These are phyloP conservation scores for Dinocampus coccinellae DNA, from an alignment of 2,888 invertebrate genomes.

Conservation along the genomic window DNA sequence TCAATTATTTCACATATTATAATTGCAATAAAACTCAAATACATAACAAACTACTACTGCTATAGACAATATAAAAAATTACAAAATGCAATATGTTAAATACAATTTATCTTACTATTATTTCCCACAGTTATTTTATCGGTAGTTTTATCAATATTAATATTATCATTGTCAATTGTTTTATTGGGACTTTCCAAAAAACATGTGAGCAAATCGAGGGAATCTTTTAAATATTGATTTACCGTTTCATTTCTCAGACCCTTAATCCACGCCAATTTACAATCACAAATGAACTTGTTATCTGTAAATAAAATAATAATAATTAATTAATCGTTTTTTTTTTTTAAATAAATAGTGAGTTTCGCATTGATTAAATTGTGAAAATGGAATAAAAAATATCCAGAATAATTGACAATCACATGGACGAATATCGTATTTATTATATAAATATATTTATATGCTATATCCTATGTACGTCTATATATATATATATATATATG, in stretches of 20 bases:
- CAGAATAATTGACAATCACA: slow-evolving; percentile 21
- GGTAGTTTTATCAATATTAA: slow-evolving; percentile 55
- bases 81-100: background rate
- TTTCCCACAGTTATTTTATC: background rate
- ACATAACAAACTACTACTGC: too few species aligned
- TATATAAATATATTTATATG: slow-evolving; percentile 14
- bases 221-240: slow-evolving; percentile 77
- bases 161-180: slow-evolving; percentile 52
- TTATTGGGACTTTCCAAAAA: slow-evolving; percentile 72
- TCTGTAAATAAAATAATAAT: slow-evolving; percentile 71
- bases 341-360: background rate
- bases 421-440: slow-evolving; percentile 22
- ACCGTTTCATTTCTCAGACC: slow-evolving; percentile 81
- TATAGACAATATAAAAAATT: slow-evolving; percentile 8
- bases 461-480: background rate
- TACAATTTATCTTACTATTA: slow-evolving; percentile 19
- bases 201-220: slow-evolving; percentile 81
- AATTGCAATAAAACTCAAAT: background rate
- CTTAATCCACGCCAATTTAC: slow-evolving; percentile 86
- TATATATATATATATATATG: slow-evolving; percentile 14
- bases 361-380: background rate
- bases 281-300: slow-evolving; percentile 87
- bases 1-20: slow-evolving; percentile 28
- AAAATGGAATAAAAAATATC: background rate
- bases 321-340: background rate